These are phyloP conservation scores for Macrostomum lignano DNA, from an alignment of 1,140 invertebrate genomes.

Conservation along the genomic window DNA sequence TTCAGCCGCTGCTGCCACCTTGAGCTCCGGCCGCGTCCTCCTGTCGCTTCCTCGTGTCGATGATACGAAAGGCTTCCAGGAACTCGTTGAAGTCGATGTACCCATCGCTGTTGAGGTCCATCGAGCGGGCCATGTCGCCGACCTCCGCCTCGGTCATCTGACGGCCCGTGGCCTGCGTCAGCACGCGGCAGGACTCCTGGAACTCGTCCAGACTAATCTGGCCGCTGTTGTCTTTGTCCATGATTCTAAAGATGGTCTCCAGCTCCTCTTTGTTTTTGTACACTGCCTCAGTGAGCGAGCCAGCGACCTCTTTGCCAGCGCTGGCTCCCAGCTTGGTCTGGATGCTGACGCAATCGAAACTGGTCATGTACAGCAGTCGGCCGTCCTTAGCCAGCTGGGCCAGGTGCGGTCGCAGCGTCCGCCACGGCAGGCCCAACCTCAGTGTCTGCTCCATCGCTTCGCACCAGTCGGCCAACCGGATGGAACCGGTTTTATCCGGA, in stretches of 20 bases:
- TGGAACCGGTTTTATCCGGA: constrained; percentile 37
- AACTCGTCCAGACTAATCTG: constrained; percentile 63
- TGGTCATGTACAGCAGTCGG: too few species aligned
- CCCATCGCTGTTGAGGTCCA: constrained; percentile 66
- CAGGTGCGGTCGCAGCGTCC: constrained; percentile 43
- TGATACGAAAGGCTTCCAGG: constrained; percentile 52
- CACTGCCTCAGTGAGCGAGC: constrained; percentile 46
- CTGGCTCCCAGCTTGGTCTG: not conserved
- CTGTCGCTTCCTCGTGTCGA: too few species aligned
- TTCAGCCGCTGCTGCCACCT: too few species aligned
- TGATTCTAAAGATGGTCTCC: too few species aligned
- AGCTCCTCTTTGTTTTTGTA: constrained; percentile 55
- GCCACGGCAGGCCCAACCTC: constrained; percentile 47
- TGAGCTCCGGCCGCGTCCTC: too few species aligned
- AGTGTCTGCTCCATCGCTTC: constrained; percentile 43
- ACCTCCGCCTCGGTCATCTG: constrained; percentile 12
- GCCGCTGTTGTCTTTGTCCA: constrained; percentile 68
- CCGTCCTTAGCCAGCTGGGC: constrained; percentile 36
- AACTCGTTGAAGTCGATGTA: constrained; percentile 67
- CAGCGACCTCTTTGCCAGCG: too few species aligned
- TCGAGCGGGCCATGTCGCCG: constrained; percentile 28
- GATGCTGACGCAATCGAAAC: too few species aligned
- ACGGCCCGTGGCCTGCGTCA: constrained; percentile 13
- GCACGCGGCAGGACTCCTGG: constrained; percentile 45
- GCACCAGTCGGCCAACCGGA: constrained; percentile 46